phyloP scores from a whole-genome alignment of 2,113 vertebrate species.

The Rhipidura dahli region DNA sequence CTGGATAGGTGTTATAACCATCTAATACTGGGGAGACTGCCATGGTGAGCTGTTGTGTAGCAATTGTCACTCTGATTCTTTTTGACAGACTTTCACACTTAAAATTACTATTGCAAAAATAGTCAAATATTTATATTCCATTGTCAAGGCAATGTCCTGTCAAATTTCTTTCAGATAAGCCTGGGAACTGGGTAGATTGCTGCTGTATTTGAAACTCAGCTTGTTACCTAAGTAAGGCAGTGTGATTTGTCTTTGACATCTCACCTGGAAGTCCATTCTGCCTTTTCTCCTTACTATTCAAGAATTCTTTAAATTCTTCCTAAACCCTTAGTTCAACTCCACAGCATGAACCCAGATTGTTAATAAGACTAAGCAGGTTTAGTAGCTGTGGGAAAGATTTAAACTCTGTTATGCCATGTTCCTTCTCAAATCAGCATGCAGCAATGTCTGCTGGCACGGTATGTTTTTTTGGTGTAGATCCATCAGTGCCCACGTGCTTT shows the following conservation, averaged over 20 bases:
- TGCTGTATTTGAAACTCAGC: background rate
- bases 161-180: background rate
- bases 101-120: background rate
- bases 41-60: background rate
- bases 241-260: background rate
- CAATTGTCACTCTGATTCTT: background rate
- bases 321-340: background rate
- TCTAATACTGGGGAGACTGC: background rate
- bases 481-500: background rate
- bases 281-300: background rate
- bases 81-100: background rate
- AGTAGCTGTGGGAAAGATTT: background rate
- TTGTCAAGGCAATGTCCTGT: background rate
- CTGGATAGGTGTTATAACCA: background rate
- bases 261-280: background rate
- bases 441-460: background rate
- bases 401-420: background rate
- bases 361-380: background rate
- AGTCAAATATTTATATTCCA: background rate
- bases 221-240: background rate
- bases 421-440: background rate
- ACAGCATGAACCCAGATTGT: background rate
- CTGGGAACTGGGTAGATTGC: background rate
- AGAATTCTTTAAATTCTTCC: slow-evolving; percentile 6
- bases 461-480: background rate